These are phyloP conservation scores for Enteromius thamalakanensis DNA, from an alignment of 2,797 vertebrate species.

Conservation along the genomic window DNA sequence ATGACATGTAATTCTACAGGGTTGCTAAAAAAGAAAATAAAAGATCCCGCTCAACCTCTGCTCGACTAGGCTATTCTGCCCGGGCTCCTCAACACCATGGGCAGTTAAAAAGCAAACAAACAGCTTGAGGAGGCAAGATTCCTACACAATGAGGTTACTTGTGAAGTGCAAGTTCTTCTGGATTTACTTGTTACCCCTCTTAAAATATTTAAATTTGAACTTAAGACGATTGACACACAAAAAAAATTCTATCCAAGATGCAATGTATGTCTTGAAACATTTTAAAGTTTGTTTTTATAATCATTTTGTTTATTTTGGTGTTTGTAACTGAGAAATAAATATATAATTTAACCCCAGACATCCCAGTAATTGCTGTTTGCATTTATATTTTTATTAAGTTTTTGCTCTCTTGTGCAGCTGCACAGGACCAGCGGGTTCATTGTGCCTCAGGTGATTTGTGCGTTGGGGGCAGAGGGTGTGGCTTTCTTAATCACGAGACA, in stretches of 20 bases:
- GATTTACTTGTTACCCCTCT: constrained; percentile 14
- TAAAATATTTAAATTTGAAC: neutral
- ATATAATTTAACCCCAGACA: neutral
- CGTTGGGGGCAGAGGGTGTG: neutral
- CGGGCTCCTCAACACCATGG: neutral
- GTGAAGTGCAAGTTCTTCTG: constrained; percentile 21
- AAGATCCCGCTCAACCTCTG: neutral
- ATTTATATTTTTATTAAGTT: neutral
- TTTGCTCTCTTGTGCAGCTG: neutral
- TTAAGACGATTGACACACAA: neutral
- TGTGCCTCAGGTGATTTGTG: neutral
- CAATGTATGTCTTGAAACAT: neutral
- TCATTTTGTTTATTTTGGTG: neutral
- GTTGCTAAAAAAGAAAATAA: neutral
- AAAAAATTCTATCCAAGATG: neutral
- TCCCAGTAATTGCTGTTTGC: too few relatives aligned
- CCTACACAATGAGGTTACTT: constrained; percentile 10
- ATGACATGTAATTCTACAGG: neutral
- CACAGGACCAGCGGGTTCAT: neutral
- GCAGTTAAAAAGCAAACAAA: neutral
- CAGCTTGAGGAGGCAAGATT: neutral
- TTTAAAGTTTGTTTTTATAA: neutral
- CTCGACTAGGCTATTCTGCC: neutral
- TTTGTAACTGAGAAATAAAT: neutral
- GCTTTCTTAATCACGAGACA: neutral